These are phyloP conservation scores for Myathropa florea DNA, from an alignment of 2,888 invertebrate species.

Conservation along the genomic window DNA sequence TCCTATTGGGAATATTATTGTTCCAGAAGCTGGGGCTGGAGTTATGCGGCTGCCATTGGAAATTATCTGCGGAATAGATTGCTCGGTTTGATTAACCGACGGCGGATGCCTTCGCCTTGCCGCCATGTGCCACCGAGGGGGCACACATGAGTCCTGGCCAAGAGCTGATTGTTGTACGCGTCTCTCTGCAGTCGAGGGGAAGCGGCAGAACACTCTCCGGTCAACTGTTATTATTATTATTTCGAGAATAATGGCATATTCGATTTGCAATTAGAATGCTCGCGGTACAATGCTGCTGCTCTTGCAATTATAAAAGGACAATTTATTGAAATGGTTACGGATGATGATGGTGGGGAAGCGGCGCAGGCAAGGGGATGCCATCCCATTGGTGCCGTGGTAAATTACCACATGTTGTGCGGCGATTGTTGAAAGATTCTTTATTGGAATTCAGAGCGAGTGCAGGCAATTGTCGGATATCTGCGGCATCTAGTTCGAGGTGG, in stretches of 20 bases:
- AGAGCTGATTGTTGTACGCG: conserved; percentile 34
- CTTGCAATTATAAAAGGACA: conserved; percentile 68
- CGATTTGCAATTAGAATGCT: conserved; percentile 70
- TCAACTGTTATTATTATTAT: conserved; percentile 70
- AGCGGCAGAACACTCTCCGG: conserved; percentile 11
- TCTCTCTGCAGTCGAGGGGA: neutral
- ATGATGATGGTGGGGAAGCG: neutral
- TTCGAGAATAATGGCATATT: conserved; percentile 69
- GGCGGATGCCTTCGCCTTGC: conserved; percentile 52
- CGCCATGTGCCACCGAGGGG: conserved; percentile 2
- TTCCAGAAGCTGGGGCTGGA: conserved; percentile 43
- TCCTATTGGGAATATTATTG: conserved; percentile 68
- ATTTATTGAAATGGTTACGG: conserved; percentile 64
- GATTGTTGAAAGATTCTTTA: conserved; percentile 66
- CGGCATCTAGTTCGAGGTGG: conserved; percentile 43
- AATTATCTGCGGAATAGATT: conserved; percentile 65
- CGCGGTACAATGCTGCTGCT: conserved; percentile 60
- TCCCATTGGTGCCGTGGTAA: conserved; percentile 15
- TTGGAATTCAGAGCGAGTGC: conserved; percentile 60
- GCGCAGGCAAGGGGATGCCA: conserved; percentile 6
- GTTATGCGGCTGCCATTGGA: conserved; percentile 59
- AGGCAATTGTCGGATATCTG: conserved; percentile 18
- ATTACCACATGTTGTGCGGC: conserved; percentile 40
- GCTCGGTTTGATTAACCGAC: conserved; percentile 68
- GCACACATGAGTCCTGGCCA: conserved; percentile 30